These are phyloP conservation scores for Drosophila mayaguana DNA, from an alignment of 2,888 invertebrate genomes.

Conservation along the genomic window DNA sequence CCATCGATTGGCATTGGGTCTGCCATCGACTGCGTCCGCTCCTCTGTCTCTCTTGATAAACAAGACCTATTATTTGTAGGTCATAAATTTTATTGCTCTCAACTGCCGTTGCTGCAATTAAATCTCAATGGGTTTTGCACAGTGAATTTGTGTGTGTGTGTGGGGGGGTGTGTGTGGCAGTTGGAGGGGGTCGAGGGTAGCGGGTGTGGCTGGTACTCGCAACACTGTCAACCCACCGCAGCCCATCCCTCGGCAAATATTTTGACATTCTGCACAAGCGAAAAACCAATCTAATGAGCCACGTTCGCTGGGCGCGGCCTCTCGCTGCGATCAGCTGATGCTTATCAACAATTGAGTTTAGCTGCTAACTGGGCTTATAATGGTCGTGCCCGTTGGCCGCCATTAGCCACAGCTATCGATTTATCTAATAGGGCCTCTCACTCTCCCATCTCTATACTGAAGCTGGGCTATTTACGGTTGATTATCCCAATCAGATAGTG, in stretches of 20 bases:
- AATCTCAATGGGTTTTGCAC: slow-evolving; percentile 74
- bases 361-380: slow-evolving; percentile 39
- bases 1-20: slow-evolving; percentile 57
- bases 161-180: slow-evolving; percentile 23
- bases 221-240: slow-evolving; percentile 15
- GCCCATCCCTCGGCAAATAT: slow-evolving; percentile 43
- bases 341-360: slow-evolving; percentile 27
- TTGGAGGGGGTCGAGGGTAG: slow-evolving; percentile 19
- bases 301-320: slow-evolving; percentile 18
- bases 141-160: neutral
- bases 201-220: neutral
- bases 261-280: slow-evolving; percentile 49
- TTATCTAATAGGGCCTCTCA: slow-evolving; percentile 7
- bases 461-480: neutral
- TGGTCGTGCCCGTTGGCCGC: slow-evolving; percentile 32
- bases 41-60: slow-evolving; percentile 51
- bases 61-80: slow-evolving; percentile 84
- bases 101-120: slow-evolving; percentile 83
- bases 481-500: slow-evolving; percentile 11
- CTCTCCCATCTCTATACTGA: neutral
- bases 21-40: slow-evolving; percentile 12
- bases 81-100: slow-evolving; percentile 84
- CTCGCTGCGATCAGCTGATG: slow-evolving; percentile 46
- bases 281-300: slow-evolving; percentile 43
- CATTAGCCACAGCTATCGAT: slow-evolving; percentile 49